Evolutionary conservation across 2,888 invertebrate genomes (phyloP), one percentile per base, ranked within the genome.

Genomic region (Synergus laeviventris): DNA sequence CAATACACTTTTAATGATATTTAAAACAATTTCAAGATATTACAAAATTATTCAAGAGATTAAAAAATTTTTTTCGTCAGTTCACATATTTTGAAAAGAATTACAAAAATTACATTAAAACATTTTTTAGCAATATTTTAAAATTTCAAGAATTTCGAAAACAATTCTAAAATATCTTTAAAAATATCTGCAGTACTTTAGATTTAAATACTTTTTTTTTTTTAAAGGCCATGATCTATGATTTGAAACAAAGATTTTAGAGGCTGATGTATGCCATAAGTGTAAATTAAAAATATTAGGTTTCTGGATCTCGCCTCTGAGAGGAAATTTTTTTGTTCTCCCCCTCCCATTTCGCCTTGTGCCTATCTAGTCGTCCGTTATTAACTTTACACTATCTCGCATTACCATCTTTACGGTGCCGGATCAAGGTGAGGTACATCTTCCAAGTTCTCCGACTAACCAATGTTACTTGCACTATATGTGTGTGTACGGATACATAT

Each of bases 361-460:
- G 85, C 86, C 86, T 87, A 87, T 88, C 88, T 86, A 81, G 79
- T 83, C 84, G 86, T 84, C 87, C 87, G 87, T 89, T 88, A 88
- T 89, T 89, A 89, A 89, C 89, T 88, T 85, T 84, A 82, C 84
- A 83, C 86, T 89, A 89, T 89, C 89, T 88, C 80, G 84, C 84
- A 85, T 85, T 86, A 88, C 86, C 87, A 89, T 89, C 88, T 89
- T 88, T 87, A 88, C 87, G 87, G 87, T 86, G 88, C 85, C 84
- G 86, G 84, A 88, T 86, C 87, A 85, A 85, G 83, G 83, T 86
- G 84, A 84, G 85, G 86, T 85, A 81, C 83, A 84, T 81, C 82
- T 81, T 81, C 83, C 83, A 75, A 74, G 77, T 81, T 77, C 77
- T 73, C 75, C 74, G 77, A 64, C 79, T 75, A 49, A 77, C 78